Base-by-base conservation (phyloP, 64 coral and sea anemone genomes). In the Montipora sp. region DNA sequence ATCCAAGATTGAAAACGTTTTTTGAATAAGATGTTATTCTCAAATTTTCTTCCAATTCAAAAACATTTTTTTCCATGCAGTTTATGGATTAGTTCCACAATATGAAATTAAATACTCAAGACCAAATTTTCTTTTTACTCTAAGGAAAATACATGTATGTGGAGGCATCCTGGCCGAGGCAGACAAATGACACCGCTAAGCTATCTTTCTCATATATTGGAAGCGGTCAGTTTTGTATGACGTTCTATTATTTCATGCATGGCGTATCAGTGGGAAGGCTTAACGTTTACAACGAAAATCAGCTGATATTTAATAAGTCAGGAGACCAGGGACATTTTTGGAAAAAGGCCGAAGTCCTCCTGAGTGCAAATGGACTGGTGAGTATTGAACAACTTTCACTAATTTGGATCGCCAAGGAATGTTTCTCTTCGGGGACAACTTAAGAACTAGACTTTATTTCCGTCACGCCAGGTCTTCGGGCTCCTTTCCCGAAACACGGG, bases 231-330 rank as follows among this genome's bases (percentile, higher is more conserved):
- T 49, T 80, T n/a, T 90, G 89, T 22, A 61, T 90, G 63, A 58
- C n/a, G 3, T 85, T 92, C 74, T 92, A 84, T 68, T 92, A 92
- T 58, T 81, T 85, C 80, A 92, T 92, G 90, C 77, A 47, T 83
- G 90, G 90, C 1, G 23, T 1, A 3, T 48, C 49, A 18, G 11
- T 92, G 69, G 57, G 73, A 7, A 92, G 50, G 3, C 90, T 92
- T 0, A 84, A 77, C 18, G 81, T 92, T 0, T 84, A 46, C 24
- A 69, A 48, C 58, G 81, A 75, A 12, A 92, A 60, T 57, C n/a
- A 75, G 6, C 77, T 48, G 22, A 23, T 85, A 12, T 92, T 92
- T 23, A 92, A 20, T 8, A 48, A 19, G 49, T 22, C 50, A 43
- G 90, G 90, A 61, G 44, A 69, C 71, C 49, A 84, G 19, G 90